phyloP scores from a whole-genome alignment of 2,888 invertebrate genomes.

The Cephus rjabovi region DNA sequence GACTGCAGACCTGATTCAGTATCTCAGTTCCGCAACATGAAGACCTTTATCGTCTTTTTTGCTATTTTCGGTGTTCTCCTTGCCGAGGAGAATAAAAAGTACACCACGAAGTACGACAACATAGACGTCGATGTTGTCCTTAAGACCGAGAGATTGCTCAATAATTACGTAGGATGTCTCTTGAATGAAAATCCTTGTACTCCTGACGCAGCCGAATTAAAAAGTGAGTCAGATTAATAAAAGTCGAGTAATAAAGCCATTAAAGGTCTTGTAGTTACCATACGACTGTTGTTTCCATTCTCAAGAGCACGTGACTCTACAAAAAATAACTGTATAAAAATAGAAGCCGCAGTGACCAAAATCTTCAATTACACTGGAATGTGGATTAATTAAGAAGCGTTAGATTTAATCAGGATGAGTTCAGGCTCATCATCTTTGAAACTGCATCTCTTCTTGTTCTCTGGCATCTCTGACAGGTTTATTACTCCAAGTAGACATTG shows the following conservation, averaged over 20 bases:
- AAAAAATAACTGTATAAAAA: too few species aligned
- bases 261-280: not conserved
- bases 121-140: conserved; percentile 77
- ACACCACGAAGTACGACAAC: conserved; percentile 78
- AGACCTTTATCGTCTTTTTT: conserved; percentile 28
- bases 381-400: not conserved
- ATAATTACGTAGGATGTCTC: conserved; percentile 76
- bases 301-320: too few species aligned
- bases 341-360: not conserved
- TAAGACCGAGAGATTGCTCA: conserved; percentile 74
- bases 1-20: not conserved
- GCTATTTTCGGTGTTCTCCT: conserved; percentile 25
- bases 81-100: conserved; percentile 53
- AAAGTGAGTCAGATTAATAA: conserved; percentile 70
- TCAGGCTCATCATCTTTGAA: not conserved
- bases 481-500: not conserved
- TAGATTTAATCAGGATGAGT: not conserved
- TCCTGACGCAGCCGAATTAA: conserved; percentile 77
- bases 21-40: conserved; percentile 6
- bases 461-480: not conserved
- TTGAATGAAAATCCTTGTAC: conserved; percentile 76
- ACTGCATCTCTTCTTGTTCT: not conserved
- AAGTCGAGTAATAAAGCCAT: not conserved
- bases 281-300: not conserved
- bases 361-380: not conserved